These are phyloP conservation scores for Pandion haliaetus DNA, from an alignment of 2,113 vertebrate species.

Conservation along the genomic window DNA sequence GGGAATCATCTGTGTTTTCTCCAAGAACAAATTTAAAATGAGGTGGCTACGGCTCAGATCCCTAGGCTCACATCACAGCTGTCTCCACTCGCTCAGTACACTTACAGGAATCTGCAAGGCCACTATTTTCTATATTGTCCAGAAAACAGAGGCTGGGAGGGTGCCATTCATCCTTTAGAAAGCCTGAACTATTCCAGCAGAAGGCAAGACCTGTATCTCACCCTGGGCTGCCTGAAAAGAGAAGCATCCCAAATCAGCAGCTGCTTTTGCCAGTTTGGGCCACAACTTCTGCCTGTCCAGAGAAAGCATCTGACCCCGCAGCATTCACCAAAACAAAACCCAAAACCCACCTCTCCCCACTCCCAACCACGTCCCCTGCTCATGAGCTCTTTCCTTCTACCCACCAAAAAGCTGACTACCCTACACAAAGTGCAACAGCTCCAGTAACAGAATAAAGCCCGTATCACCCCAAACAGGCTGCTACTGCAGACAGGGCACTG, in stretches of 20 bases:
- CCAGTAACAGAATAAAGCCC: background rate
- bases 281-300: background rate
- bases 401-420: background rate
- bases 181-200: background rate
- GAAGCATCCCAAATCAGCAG: background rate
- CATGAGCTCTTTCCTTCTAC: background rate
- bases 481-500: background rate
- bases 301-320: background rate
- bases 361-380: background rate
- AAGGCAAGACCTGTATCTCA: background rate
- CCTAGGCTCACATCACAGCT: background rate
- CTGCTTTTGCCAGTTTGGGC: background rate
- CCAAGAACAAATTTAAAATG: background rate
- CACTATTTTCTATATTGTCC: background rate
- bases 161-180: background rate
- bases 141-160: background rate
- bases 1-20: background rate
- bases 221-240: background rate
- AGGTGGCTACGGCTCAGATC: background rate
- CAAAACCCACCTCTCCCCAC: background rate
- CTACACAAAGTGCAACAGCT: background rate
- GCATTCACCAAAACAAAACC: background rate
- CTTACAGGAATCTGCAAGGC: background rate
- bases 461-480: background rate
- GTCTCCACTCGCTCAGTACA: rapidly evolving